Base-by-base conservation (phyloP, 64 coral and sea anemone species). In the Catalaphyllia jardinei region DNA sequence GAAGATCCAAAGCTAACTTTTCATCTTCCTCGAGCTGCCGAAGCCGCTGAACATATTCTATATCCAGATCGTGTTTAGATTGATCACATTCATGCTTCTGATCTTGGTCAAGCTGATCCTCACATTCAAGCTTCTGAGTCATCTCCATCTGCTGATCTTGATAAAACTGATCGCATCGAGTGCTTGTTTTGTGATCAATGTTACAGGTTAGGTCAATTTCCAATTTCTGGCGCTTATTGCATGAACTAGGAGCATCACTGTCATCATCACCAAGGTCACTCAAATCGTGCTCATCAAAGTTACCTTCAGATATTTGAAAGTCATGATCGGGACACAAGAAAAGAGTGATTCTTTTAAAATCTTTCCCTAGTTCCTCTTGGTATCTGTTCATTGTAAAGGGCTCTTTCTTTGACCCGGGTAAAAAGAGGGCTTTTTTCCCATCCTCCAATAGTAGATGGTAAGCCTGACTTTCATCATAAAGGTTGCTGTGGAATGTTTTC, bases 181-280 rank as follows among this genome's bases (percentile, higher is more conserved):
- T 77, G 75, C 75, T 77, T 77, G 75, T 77, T 77, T 77, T 50
- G 75, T 50, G 75, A 77, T 77, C 46, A 77, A 3, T 50, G 39
- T 77, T 24, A n/a, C 38, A 77, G 11, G 38, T 77, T 77, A 77
- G 42, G 10, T 77, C 75, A 77, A 52, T 77, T 22, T 77, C 39
- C 52, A 42, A 77, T 50, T 77, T 77, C 75, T 77, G 75, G 18
- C 16, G 75, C 75, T 77, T 52, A 52, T 20, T 77, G 10, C 52
- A 13, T 15, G 31, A 13, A 19, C 38, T 39, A 39, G 38, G 38
- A 39, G 38, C 69, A 72, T 29, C 69, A 29, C 7, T 72, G 27
- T 29, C 27, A 30, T 64, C 54, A 82, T 61, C 52, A 62, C 55
- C 27, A 83, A 39, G 14, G 18, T 64, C 27, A 60, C 15, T 31